phyloP scores from a whole-genome alignment of 2,797 vertebrate genomes.

The Clarias fuscus region DNA sequence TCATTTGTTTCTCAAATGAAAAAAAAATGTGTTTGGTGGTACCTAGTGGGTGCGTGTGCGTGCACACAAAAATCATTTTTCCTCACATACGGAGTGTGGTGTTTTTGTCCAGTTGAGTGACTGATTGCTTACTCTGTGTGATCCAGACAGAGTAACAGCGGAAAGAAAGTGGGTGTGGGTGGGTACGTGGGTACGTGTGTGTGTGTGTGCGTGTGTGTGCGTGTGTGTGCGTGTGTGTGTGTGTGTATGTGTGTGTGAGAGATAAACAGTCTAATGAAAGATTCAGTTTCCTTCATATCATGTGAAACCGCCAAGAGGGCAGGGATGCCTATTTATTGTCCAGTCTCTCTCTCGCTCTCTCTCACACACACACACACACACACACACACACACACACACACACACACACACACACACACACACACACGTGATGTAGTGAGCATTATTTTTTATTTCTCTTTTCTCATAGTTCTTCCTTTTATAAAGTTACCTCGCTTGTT shows the following conservation, averaged over 20 bases:
- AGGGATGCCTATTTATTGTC: conserved; percentile 26
- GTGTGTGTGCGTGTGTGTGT: not conserved
- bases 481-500: too few relatives aligned
- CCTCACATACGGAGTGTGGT: not conserved
- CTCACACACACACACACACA: not conserved
- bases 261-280: conserved; percentile 40
- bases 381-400: not conserved
- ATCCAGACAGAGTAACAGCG: conserved; percentile 11
- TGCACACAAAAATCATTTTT: not conserved
- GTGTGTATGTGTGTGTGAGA: not conserved
- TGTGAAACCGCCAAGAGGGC: not conserved
- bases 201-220: not conserved
- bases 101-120: conserved; percentile 12
- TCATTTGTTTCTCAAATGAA: conserved; percentile 37
- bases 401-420: not conserved
- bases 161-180: conserved; percentile 24
- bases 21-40: conserved; percentile 23
- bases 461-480: too few relatives aligned
- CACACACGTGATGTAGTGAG: not conserved
- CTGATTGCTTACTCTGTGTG: conserved; percentile 36
- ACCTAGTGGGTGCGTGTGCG: conserved; percentile 14
- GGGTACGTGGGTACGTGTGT: not conserved
- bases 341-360: not conserved
- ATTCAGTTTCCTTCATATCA: conserved; percentile 35
- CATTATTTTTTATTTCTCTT: too few relatives aligned